Percentiles rank a stretch among this genome's conserved stretches.
Evolutionary conservation across 2,888 invertebrate species (phyloP).

Genomic region (Tanytarsus gracilentus): DNA sequence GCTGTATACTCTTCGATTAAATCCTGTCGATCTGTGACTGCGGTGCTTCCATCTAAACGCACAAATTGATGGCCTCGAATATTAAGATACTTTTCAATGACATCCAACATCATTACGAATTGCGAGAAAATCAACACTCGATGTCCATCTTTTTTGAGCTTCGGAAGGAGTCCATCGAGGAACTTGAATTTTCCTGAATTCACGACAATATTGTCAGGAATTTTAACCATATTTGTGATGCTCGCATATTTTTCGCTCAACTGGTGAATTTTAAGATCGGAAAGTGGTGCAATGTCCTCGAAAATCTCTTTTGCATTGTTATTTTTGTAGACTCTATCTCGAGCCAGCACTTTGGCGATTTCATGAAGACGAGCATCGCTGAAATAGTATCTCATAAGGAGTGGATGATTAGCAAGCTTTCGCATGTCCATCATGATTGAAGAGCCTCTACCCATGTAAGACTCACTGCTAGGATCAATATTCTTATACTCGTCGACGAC

Average conservation of each 20-base stretch:
- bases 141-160: conserved; percentile 62
- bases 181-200: conserved; percentile 80
- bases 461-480: conserved; percentile 49
- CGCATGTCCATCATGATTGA: conserved; percentile 89
- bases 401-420: conserved; percentile 88
- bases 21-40: conserved; percentile 75
- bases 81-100: conserved; percentile 80
- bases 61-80: conserved; percentile 63
- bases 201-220: conserved; percentile 62
- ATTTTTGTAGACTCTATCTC: conserved; percentile 61
- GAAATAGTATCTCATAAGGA: conserved; percentile 69
- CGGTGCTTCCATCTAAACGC: conserved; percentile 83
- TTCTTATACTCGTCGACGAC: conserved; percentile 60
- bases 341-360: conserved; percentile 62
- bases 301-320: conserved; percentile 67
- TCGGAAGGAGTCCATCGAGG: conserved; percentile 67
- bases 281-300: conserved; percentile 79
- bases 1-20: conserved; percentile 82
- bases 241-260: conserved; percentile 57
- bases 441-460: conserved; percentile 48
- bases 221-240: conserved; percentile 52
- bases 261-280: conserved; percentile 85
- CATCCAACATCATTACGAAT: conserved; percentile 90
- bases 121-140: conserved; percentile 91
- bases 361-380: conserved; percentile 51